Conservation (phyloP, 2,888 invertebrate genomes). For the Aplocera efformata region DNA sequence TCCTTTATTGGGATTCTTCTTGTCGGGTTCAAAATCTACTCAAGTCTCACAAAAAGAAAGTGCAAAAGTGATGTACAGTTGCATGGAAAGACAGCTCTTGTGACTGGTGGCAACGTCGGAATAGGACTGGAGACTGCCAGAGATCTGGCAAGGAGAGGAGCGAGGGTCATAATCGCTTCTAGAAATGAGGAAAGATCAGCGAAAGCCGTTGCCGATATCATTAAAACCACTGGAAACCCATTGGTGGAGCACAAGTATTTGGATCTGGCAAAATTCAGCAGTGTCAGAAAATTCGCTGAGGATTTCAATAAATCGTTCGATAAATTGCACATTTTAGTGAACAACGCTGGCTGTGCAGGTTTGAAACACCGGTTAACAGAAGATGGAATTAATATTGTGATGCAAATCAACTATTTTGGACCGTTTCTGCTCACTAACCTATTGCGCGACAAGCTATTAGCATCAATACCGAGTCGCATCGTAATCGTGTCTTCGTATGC, state of each 20-base stretch:
- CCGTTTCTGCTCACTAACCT: conserved; percentile 86
- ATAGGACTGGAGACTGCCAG: conserved; percentile 89
- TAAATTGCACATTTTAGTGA: conserved; percentile 81
- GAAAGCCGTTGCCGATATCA: conserved; percentile 84
- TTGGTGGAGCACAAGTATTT: conserved; percentile 81
- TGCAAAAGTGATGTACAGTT: conserved; percentile 52
- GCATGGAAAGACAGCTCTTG: conserved; percentile 82
- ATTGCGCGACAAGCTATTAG: conserved; percentile 68
- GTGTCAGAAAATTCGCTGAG: conserved; percentile 81
- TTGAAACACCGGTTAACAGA: conserved; percentile 60
- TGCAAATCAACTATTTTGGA: conserved; percentile 86
- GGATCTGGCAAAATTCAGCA: conserved; percentile 73
- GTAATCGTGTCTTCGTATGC: conserved; percentile 63
- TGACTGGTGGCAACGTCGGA: conserved; percentile 91
- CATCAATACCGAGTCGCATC: conserved; percentile 64
- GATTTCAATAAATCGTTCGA: conserved; percentile 74
- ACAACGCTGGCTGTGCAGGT: conserved; percentile 80
- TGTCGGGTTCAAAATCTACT: conserved; percentile 29
- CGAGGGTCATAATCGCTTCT: conserved; percentile 87
- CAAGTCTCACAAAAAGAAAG: conserved; percentile 39
- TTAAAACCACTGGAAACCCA: conserved; percentile 84
- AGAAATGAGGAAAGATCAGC: conserved; percentile 86
- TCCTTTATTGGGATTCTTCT: conserved; percentile 2
- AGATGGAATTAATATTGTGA: conserved; percentile 82
- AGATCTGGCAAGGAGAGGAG: conserved; percentile 85